phyloP scores from a whole-genome alignment of 2,888 invertebrate species.

The Cheilosia grossa region DNA sequence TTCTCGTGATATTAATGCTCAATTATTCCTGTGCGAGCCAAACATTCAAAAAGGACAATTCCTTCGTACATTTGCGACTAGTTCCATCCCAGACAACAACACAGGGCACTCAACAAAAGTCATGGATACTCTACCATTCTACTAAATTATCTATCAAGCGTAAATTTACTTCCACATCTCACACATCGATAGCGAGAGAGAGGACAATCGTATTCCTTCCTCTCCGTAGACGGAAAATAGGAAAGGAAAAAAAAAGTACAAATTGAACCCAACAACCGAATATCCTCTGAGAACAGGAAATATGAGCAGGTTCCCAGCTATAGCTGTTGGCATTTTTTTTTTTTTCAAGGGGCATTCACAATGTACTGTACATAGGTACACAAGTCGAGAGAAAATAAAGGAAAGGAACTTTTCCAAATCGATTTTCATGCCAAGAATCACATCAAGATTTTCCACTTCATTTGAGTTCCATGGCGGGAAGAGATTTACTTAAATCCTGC shows the following conservation, averaged over 20 bases:
- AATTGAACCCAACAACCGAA: conserved; percentile 51
- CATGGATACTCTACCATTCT: conserved; percentile 20
- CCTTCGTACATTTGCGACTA: conserved; percentile 3
- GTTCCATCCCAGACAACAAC: conserved; percentile 10
- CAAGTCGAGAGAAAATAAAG: not conserved
- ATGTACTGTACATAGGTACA: too few relatives aligned
- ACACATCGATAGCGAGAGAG: conserved; percentile 17
- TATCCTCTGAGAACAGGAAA: conserved; percentile 48
- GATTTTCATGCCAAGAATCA: conserved; percentile 64
- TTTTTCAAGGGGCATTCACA: not conserved
- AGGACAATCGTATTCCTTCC: too few relatives aligned
- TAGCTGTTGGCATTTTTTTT: not conserved
- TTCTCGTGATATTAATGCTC: conserved; percentile 2
- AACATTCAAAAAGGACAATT: conserved; percentile 25
- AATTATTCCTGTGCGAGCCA: conserved; percentile 42
- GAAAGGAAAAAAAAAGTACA: conserved; percentile 2
- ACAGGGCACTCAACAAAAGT: conserved; percentile 31
- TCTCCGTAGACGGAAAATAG: not conserved
- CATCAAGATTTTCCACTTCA: conserved; percentile 60
- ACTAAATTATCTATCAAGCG: conserved; percentile 52
- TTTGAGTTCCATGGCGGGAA: conserved; percentile 57
- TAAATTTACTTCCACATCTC: conserved; percentile 40
- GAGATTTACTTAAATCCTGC: conserved; percentile 51
- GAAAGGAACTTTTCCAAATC: conserved; percentile 51
- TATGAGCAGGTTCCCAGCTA: conserved; percentile 45